phyloP scores from a whole-genome alignment of 2,888 invertebrate genomes.

The Brachyptera putata region DNA sequence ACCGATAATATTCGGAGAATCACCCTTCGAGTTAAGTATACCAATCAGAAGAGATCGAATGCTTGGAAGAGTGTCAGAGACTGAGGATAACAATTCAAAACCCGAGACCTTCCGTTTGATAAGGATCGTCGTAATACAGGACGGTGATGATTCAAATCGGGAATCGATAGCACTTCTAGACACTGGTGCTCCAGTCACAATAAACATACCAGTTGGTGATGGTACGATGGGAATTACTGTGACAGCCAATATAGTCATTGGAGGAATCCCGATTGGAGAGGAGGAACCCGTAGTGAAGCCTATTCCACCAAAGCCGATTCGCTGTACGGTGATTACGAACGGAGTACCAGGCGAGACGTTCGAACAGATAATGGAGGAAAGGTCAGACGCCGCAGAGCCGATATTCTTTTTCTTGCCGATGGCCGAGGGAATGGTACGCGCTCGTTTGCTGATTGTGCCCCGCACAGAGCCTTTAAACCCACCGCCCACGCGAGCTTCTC shows the following conservation, averaged over 20 bases:
- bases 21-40: neutral
- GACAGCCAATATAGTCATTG: neutral
- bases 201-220: neutral
- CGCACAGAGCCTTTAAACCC: neutral
- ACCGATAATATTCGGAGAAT: neutral
- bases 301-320: too few species aligned
- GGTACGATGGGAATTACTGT: neutral
- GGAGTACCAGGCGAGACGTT: neutral
- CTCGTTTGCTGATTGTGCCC: neutral
- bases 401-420: neutral
- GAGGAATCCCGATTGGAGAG: too few species aligned
- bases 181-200: neutral
- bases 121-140: neutral
- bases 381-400: too few species aligned
- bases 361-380: neutral
- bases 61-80: neutral
- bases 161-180: neutral
- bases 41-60: neutral
- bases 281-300: too few species aligned
- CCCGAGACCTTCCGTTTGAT: too few species aligned
- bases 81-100: too few species aligned
- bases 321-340: neutral
- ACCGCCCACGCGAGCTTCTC: too few species aligned
- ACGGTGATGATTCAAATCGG: neutral
- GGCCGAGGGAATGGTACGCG: neutral